Percentiles rank a stretch among this genome's conserved stretches.
Evolutionary conservation across 2,888 invertebrate species (phyloP).

Genomic region (Nudaria mundana): DNA sequence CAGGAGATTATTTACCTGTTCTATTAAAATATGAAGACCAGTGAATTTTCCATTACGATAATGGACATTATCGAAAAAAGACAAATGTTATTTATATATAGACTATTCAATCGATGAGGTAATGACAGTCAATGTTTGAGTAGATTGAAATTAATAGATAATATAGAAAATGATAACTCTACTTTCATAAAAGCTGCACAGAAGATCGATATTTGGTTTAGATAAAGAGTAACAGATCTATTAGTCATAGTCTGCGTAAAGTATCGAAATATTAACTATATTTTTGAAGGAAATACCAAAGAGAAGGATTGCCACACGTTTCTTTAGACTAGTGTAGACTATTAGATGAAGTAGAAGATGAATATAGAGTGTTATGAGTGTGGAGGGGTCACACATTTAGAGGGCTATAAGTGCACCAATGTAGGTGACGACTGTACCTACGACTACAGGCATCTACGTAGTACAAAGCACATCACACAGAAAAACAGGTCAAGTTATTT

Average conservation of each 20-base stretch:
- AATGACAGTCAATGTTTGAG: too few relatives aligned
- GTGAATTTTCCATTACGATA: too few relatives aligned
- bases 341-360: slow-evolving; percentile 25
- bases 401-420: slow-evolving; percentile 10
- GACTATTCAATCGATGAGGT: too few relatives aligned
- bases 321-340: slow-evolving; percentile 21
- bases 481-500: slow-evolving; percentile 37
- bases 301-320: slow-evolving; percentile 17
- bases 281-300: slow-evolving; percentile 14
- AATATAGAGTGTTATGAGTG: slow-evolving; percentile 35
- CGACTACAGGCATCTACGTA: slow-evolving; percentile 10
- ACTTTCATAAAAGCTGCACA: too few relatives aligned
- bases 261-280: too few relatives aligned
- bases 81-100: too few relatives aligned
- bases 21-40: too few relatives aligned
- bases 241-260: too few relatives aligned
- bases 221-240: too few relatives aligned
- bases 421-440: slow-evolving; percentile 9
- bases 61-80: slow-evolving; percentile 12
- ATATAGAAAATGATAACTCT: too few relatives aligned
- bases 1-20: slow-evolving; percentile 26
- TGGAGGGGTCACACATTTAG: slow-evolving; percentile 17
- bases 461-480: slow-evolving; percentile 23
- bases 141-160: too few relatives aligned
- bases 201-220: too few relatives aligned